Evolutionary conservation across 2,797 vertebrate species (phyloP).

Genomic region (Trachurus trachurus): DNA sequence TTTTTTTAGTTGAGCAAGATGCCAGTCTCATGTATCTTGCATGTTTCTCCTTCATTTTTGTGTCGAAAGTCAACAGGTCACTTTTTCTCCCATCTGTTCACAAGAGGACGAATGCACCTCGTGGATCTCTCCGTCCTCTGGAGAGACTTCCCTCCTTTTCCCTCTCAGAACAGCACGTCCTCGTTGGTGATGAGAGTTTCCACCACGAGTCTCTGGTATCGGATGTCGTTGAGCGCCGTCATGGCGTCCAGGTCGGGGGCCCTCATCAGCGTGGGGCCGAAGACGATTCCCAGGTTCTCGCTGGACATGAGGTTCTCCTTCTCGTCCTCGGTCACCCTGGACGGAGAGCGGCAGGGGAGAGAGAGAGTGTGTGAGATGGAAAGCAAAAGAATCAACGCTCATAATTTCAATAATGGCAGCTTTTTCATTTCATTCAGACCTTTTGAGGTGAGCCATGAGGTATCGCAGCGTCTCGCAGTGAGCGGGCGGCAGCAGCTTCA

Average conservation of each 20-base stretch:
- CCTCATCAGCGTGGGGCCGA: conserved; percentile 98
- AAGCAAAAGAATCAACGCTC: neutral
- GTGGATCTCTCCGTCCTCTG: conserved; percentile 1
- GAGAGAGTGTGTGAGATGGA: neutral
- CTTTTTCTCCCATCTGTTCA: conserved; percentile 18
- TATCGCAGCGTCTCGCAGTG: conserved; percentile 97
- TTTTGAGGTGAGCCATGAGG: conserved; percentile 99
- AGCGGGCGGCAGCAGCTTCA: conserved; percentile 96
- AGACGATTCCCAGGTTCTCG: conserved; percentile 98
- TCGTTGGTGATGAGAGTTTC: conserved; percentile 98
- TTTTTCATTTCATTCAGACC: conserved; percentile 82
- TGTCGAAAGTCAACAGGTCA: conserved; percentile 18
- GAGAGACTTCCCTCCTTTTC: conserved; percentile 20
- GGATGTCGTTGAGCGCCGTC: conserved; percentile 97
- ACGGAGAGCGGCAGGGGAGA: neutral
- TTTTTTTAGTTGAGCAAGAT: neutral
- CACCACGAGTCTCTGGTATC: conserved; percentile 99
- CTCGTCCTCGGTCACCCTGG: conserved; percentile 94
- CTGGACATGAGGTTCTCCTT: conserved; percentile 98
- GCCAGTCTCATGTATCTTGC: neutral
- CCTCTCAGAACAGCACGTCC: conserved; percentile 95
- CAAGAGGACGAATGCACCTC: conserved; percentile 8
- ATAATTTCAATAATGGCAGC: neutral
- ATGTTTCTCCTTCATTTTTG: conserved; percentile 36
- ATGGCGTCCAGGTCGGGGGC: conserved; percentile 96